Conservation (phyloP, 2,113 vertebrate genomes). For the Dermatemys mawii region DNA sequence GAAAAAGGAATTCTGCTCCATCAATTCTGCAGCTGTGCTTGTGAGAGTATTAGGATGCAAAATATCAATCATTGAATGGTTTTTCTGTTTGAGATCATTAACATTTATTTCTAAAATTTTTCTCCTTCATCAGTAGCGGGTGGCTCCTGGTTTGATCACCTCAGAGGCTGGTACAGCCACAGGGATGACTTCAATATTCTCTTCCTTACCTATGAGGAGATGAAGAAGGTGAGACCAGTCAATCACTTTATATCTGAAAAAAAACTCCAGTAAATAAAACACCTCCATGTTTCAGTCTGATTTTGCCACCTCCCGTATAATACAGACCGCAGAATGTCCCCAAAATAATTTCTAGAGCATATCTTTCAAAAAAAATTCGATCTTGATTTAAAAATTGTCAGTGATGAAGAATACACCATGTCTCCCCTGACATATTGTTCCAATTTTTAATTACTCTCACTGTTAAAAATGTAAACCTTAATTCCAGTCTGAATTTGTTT, state of each 20-base stretch:
- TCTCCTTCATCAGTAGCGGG: constrained; percentile 17
- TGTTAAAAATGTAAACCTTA: no score
- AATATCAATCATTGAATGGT: not conserved
- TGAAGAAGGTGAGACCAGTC: constrained; percentile 75
- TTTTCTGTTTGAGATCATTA: not conserved
- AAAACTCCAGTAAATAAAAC: not conserved
- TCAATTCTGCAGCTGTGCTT: not conserved
- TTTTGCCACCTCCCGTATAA: not conserved
- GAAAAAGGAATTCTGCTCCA: not conserved
- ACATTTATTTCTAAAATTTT: not conserved
- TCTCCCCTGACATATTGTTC: no score
- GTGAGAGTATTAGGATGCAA: not conserved
- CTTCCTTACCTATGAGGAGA: constrained; percentile 80
- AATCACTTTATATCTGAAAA: not conserved
- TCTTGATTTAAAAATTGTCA: no score
- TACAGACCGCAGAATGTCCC: no score
- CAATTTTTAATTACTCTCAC: no score
- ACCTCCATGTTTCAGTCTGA: not conserved
- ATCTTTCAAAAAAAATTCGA: no score
- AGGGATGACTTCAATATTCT: constrained; percentile 79
- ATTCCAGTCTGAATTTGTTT: no score
- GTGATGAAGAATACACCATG: no score
- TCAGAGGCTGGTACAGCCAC: constrained; percentile 76
- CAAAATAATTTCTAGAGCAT: no score
- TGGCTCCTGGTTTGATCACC: constrained; percentile 73